Conservation (phyloP, 35 echinoderm and acorn worm species). For the Anneissia japonica region DNA sequence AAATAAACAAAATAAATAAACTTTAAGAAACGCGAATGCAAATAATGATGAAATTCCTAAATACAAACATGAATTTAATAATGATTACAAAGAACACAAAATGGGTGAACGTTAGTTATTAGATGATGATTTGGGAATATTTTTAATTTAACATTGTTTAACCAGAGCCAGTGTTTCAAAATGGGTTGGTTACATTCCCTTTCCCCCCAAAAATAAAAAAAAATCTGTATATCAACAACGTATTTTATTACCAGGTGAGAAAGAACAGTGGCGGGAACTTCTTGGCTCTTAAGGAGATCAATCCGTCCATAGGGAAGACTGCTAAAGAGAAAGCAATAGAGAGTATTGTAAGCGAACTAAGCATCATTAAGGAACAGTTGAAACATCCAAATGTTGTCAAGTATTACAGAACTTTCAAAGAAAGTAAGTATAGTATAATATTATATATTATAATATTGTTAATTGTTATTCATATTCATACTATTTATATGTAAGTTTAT, state of each 20-base stretch:
- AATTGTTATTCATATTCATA: too few species aligned
- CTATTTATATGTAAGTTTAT: too few species aligned
- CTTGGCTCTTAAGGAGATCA: slow-evolving; percentile 96
- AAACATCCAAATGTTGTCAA: slow-evolving; percentile 85
- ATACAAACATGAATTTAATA: too few species aligned
- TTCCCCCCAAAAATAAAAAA: background rate
- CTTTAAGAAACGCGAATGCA: too few species aligned
- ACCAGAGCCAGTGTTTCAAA: too few species aligned
- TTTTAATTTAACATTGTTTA: too few species aligned
- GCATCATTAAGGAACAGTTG: slow-evolving; percentile 88
- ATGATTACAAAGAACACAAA: too few species aligned
- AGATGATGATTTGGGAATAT: too few species aligned
- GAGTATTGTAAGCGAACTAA: slow-evolving; percentile 88
- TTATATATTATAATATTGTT: too few species aligned
- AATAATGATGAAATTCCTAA: too few species aligned
- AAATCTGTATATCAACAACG: background rate
- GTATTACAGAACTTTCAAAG: slow-evolving; percentile 93
- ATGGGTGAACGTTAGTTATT: too few species aligned
- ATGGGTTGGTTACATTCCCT: background rate
- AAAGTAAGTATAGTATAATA: slow-evolving; percentile 67
- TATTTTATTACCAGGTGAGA: slow-evolving; percentile 48
- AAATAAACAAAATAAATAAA: too few species aligned
- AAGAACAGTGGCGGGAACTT: slow-evolving; percentile 78
- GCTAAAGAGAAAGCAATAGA: slow-evolving; percentile 90
- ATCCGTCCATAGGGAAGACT: slow-evolving; percentile 72